Base-by-base conservation (phyloP, 2,888 invertebrate species). In the Oligia fasciuncula region DNA sequence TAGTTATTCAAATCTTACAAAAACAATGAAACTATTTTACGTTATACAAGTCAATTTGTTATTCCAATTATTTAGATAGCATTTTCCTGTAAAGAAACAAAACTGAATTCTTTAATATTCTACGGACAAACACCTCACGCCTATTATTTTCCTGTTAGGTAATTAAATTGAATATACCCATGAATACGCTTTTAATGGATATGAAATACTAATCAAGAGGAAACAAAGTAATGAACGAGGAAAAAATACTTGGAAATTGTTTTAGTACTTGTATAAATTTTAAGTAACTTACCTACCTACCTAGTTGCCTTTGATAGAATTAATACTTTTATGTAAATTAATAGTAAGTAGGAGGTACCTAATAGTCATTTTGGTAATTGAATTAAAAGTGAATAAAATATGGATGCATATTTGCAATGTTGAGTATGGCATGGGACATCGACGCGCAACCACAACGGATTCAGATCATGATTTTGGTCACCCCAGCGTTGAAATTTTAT, bases 111-210 rank as follows among this genome's bases (percentile, higher is more conserved):
- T 19, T 35, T 23, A 43, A 13, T 51, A 51, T 13, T 5, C 9
- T 17, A 63, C 14, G 17, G 40, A 79, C 35, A 49, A 11, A 17
- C 13, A 1, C 14, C 13, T 9, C 17, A 65, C 11, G 23, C 19
- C 43, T 23, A 51, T 83, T 82, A 29, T 43, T 57, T 77, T 57
- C 54, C 80, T 57, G 69, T 80, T 62, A 77, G 49, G 6, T 62
- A 70, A 62, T 54, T 66, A 54, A 80, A 62, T 65, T 63, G 13
- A 60, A 85, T 51, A 57, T 51, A 60, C 4, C 14, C n/a, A 78
- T 46, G 65, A 6, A 51, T 51, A 82, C 29, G 19, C 46, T 6
- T 65, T 63, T 49, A 71, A 62, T 70, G 19, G 51, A 46, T 54
- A 70, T 60, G 23, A 67, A 60, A 80, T 70, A 46, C 2, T 6